Base-by-base conservation (phyloP, 2,797 vertebrate species). In the Phylloscopus collybita region DNA sequence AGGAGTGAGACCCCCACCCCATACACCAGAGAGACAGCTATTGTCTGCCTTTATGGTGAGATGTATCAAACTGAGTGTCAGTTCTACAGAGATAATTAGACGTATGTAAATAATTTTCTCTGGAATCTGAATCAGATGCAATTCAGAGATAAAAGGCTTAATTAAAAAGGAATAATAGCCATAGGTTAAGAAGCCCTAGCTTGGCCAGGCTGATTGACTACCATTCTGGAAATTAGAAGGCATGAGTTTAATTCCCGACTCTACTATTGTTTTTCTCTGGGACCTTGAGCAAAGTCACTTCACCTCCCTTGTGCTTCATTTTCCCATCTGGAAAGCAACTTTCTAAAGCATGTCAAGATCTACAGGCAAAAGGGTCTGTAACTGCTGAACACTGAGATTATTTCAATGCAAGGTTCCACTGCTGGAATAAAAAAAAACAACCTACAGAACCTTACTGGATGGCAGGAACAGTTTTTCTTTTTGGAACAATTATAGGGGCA, bases 161-260 rank as follows among this genome's bases (percentile, higher is more conserved):
- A 91, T 95, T 94, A 96, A 90, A 93, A 88, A 29, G 92, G 62
- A 90, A 61, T 91, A 88, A 93, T 86, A 86, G 70, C 47, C 45
- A 90, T 38, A 73, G 80, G 78, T 94, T 81, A 80, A 72, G 56
- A 79, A 86, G 56, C 36, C 70, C 44, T 56, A 93, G 19, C 56
- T 53, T 90, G 78, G 44, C 49, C 76, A 72, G 44, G 66, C 42
- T 90, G 86, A 86, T 72, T 78, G 90, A 87, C 69, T 92, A 66
- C 30, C 66, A 8, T 66, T 84, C 59, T 72, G 76, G 73, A 79
- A 92, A 81, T 70, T 42, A 79, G n/a, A 90, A 85, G 60, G 38
- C 67, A 66, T 11, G 20, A 79, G 40, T 95, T 73, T 84, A 72
- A 92, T 84, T 94, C 51, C 70, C 8, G 18, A 21, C 34, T 95